These are phyloP conservation scores for Procambarus clarkii DNA, from an alignment of 1,140 invertebrate species.

Conservation along the genomic window DNA sequence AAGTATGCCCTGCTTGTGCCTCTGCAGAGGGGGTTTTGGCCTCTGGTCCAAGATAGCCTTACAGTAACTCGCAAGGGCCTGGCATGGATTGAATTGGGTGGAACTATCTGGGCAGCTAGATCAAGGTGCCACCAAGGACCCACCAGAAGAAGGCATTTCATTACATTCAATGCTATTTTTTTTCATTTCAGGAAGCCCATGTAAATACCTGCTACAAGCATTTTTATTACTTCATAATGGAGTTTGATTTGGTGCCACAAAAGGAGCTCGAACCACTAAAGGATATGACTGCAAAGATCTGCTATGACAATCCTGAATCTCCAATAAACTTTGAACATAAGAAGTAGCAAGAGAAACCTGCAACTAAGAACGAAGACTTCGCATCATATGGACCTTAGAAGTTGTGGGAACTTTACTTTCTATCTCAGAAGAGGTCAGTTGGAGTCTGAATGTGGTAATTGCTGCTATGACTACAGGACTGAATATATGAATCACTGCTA, in stretches of 20 bases:
- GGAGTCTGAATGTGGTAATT: neutral
- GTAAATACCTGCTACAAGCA: slow-evolving; percentile 98
- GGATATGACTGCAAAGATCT: slow-evolving; percentile 85
- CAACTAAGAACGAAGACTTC: neutral
- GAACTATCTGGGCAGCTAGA: no score
- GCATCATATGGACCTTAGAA: neutral
- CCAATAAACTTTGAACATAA: slow-evolving; percentile 2
- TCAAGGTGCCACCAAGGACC: no score
- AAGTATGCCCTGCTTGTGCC: no score
- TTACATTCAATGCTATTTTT: neutral
- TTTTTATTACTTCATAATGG: slow-evolving; percentile 95
- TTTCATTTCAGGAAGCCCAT: slow-evolving; percentile 85
- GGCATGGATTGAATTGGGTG: no score
- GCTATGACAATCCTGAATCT: slow-evolving; percentile 73
- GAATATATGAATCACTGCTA: neutral
- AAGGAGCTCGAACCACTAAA: slow-evolving; percentile 92
- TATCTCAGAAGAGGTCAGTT: slow-evolving; percentile 1
- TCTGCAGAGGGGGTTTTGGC: no score
- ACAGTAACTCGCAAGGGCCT: no score
- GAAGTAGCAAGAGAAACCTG: slow-evolving; percentile 10
- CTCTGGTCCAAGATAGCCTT: no score
- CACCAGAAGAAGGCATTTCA: no score
- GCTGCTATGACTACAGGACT: neutral
- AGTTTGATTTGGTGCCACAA: slow-evolving; percentile 89
- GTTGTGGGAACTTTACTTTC: neutral